Evolutionary conservation across 2,888 invertebrate genomes (phyloP), one percentile per base, ranked within the genome.

Genomic region (Iphiclides podalirius): DNA sequence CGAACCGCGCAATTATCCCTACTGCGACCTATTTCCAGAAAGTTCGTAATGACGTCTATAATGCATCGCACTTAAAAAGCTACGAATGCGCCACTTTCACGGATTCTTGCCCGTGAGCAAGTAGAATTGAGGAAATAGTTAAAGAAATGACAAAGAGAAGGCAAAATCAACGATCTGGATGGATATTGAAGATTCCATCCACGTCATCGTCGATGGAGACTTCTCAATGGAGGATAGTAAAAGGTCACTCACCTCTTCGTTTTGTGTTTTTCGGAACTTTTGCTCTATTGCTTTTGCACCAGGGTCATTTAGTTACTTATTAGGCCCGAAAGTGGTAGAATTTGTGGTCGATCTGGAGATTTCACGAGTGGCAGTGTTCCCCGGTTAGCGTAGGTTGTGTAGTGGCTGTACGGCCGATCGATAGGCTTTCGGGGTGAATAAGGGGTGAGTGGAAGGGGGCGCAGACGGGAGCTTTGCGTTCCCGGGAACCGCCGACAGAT

Each of bases 301-400:
- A 28, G 33, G 26, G n/a, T 7, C 23, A 26, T 11, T 23, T 14
- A 28, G 28, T 42, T 36, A 57, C 58, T 53, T 54, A 63, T 72
- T 76, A 79, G 75, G 72, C 74, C 72, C 64, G 67, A 72, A 70
- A 65, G 54, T 59, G 47, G 44, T 56, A 64, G 60, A 67, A 67
- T 64, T 64, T 59, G 58, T 67, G 64, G 62, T 65, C 67, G 67
- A 69, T 72, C 54, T 54, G 66, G 59, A 59, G 64, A 66, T 69
- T 68, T 63, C 59, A 66, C 66, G 54, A 58, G 69, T 74, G 68
- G 68, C 75, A 70, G 71, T 72, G 72, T 61, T 76, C 67, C 64
- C 72, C 67, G 69, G 78, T 70, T 77, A 69, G 74, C 77, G 78
- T 79, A 75, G 75, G 76, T 79, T 80, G 72, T 76, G 66, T 65